These are phyloP conservation scores for Meda fulgida DNA, from an alignment of 2,797 vertebrate genomes.

Conservation along the genomic window DNA sequence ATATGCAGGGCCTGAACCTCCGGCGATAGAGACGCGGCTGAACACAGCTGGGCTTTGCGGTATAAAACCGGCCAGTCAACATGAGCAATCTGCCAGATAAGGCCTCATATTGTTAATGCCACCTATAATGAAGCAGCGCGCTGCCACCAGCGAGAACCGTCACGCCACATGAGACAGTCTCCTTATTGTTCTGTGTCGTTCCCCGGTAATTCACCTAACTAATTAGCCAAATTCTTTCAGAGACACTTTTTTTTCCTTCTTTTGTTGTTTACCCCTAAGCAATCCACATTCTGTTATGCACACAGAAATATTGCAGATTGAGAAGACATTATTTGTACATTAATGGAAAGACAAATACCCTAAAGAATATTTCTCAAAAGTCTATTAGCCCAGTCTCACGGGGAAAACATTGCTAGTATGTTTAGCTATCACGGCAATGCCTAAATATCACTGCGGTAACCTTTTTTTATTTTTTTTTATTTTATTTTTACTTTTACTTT, in stretches of 20 bases:
- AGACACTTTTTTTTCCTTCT: not conserved
- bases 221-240: slow-evolving; percentile 5
- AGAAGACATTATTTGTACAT: slow-evolving; percentile 1
- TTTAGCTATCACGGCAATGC: not conserved
- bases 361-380: not conserved
- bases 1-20: not conserved
- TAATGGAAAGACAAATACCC: slow-evolving; percentile 8
- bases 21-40: not conserved
- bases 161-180: slow-evolving; percentile 14
- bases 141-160: slow-evolving; percentile 1
- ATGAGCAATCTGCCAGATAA: slow-evolving; percentile 44
- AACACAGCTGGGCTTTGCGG: slow-evolving; percentile 26
- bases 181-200: slow-evolving; percentile 15
- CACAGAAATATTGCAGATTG: not conserved
- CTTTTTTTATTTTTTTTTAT: not conserved
- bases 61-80: slow-evolving; percentile 24
- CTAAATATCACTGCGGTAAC: not conserved
- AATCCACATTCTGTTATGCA: slow-evolving; percentile 9
- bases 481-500: not conserved
- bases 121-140: slow-evolving; percentile 13
- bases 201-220: slow-evolving; percentile 10
- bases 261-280: slow-evolving; percentile 12
- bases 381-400: not conserved
- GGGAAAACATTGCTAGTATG: not conserved
- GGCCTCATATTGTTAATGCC: slow-evolving; percentile 36